Base-by-base conservation (phyloP, 2,888 invertebrate species). In the Leucophenga montana region DNA sequence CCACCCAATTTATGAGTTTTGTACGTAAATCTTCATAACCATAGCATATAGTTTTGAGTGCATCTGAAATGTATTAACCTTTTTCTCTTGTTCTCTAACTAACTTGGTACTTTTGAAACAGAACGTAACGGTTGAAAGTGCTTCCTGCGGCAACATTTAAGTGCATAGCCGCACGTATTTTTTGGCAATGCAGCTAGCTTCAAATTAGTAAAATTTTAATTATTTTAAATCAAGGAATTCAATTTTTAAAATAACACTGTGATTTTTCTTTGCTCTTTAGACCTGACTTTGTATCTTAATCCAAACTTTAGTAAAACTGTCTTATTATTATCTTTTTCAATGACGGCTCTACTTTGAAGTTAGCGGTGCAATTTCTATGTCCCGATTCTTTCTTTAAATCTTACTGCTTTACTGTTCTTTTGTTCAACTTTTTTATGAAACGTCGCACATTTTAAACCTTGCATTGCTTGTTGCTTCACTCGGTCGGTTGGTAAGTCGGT, bases 271-370 rank as follows among this genome's bases (percentile, higher is more conserved):
- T 16, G 48, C 48, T 14, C 14, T 13, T 48, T 4, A 13, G 13
- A 1, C 6, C n/a, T 48, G 6, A 16, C 14, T 48, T 48, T 9
- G 14, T 13, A 4, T 48, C 16, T 48, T 13, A 27, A 27, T 27
- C 3, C 27, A 27, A 27, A 27, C 3, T 27, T 27, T 27, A 50
- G 50, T 18, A 50, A 50, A 50, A 8, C 50, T 3, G n/a, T 50
- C 1, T 50, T 50, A 50, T 50, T 50, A 46, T 46, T 46, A 46
- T 46, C 46, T 46, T n/a, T 46, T 46, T 46, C n/a, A 72, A 72
- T 64, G 67, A 77, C 72, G 75, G 65, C 68, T 74, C 46, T 70
- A 67, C 83, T 80, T 80, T 81, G 83, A 82, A 77, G 83, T 83
- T 69, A 68, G 62, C 68, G 67, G 27, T 5, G 54, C 20, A 33